Base-by-base conservation (phyloP, 2,113 vertebrate species). In the Microcebus griseorufus region DNA sequence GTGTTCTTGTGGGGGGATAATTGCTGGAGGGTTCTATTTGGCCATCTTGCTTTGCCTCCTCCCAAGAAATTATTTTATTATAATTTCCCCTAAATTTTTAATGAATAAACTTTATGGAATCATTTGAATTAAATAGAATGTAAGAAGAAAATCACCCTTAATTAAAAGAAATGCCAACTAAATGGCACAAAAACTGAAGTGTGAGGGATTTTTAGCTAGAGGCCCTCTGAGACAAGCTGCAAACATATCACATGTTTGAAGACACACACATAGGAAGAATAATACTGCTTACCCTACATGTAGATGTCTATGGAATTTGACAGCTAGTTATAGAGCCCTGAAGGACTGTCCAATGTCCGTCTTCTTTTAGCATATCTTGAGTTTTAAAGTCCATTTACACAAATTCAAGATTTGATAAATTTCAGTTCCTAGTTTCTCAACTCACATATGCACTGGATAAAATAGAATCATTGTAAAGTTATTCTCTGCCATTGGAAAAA, bases 381-480 rank as follows among this genome's bases (percentile, higher is more conserved):
- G 48, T 89, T 91, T 80, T 95, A 76, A 60, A 95, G 75, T 34
- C 62, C 82, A 14, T 42, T 64, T 51, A 65, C 16, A 48, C 25
- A 48, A 29, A 90, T 53, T 80, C 53, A 78, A 79, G 13, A 91
- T 20, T 27, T 81, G 48, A 73, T 81, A 51, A 29, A 53, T 62
- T 78, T 51, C 11, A 58, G 11, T 60, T 88, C 3, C 37, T 65
- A 2, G 2, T 39, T 60, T 42, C 6, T 2, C 69, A 92, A 34
- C 1, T 64, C 39, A 73, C 45, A 32, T 12, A 45, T 42, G 32
- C 6, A 62, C 9, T 29, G 20, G 20, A 86, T 82, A 90, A 70
- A 70, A 76, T 0, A 94, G 65, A 80, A 32, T 88, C 9, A 39
- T 9, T 42, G 5, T 3, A 2, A 85, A 65, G 81, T 64, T 51